A percentile compares a stretch with the other conserved stretches of the same genome.
Evolutionary conservation across 2,888 invertebrate species (phyloP).

Genomic region (Phrixothrix hirtus): DNA sequence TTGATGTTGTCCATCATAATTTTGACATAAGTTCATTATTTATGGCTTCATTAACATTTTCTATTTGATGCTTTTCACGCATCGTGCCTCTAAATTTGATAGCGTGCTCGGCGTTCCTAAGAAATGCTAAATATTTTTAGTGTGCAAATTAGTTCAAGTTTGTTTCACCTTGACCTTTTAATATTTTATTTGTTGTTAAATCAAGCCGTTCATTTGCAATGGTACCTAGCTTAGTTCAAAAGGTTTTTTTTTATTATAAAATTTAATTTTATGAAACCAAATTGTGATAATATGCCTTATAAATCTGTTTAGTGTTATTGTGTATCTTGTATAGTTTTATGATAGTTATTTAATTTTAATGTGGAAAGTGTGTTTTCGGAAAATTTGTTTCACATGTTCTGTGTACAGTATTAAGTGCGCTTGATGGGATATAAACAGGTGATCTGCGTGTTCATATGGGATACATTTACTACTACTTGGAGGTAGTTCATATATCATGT

Average conservation of each 20-base stretch:
- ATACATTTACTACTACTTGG: constrained; percentile 16
- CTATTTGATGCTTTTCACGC: constrained; percentile 20
- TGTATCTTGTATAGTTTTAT: not conserved
- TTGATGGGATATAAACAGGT: constrained; percentile 27
- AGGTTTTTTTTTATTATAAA: not conserved
- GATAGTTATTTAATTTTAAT: constrained; percentile 2
- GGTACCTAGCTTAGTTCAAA: not conserved
- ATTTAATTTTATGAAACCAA: not conserved
- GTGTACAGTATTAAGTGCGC: constrained; percentile 15
- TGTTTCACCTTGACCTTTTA: constrained; percentile 24
- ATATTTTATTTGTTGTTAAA: constrained; percentile 12
- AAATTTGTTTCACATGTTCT: constrained; percentile 8
- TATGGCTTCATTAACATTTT: constrained; percentile 25
- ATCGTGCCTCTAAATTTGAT: constrained; percentile 18
- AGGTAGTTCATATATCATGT: constrained; percentile 29
- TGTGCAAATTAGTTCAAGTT: constrained; percentile 27
- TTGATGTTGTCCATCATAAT: constrained; percentile 24
- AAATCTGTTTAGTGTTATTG: constrained; percentile 3
- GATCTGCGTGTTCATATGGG: constrained; percentile 22
- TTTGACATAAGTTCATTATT: constrained; percentile 20
- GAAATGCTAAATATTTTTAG: constrained; percentile 24
- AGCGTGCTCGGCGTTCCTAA: constrained; percentile 16
- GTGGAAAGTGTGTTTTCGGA: constrained; percentile 11
- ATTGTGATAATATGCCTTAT: constrained; percentile 4
- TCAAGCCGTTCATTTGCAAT: not conserved